Conservation (phyloP, 2,797 vertebrate species). For the Cirrhinus molitorella region DNA sequence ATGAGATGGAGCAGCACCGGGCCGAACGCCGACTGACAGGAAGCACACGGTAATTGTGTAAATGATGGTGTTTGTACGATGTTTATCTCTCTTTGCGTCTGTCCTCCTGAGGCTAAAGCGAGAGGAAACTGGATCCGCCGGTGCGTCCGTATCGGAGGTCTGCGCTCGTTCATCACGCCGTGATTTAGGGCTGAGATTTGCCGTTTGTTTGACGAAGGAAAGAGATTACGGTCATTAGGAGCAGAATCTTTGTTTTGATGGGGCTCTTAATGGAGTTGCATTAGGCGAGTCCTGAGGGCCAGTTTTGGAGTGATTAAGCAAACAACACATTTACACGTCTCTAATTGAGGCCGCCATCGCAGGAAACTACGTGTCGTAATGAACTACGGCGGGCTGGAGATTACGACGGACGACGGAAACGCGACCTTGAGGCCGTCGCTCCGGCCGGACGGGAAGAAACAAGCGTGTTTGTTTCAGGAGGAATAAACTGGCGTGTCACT, state of each 20-base stretch:
- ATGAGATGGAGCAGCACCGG: conserved; percentile 9
- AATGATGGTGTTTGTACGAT: conserved; percentile 78
- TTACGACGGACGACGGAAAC: conserved; percentile 49
- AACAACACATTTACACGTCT: conserved; percentile 83
- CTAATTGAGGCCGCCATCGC: conserved; percentile 80
- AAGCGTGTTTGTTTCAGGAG: conserved; percentile 47
- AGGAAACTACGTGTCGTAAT: conserved; percentile 75
- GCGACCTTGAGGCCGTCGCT: conserved; percentile 49
- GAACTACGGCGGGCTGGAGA: conserved; percentile 65
- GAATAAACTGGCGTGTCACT: conserved; percentile 58
- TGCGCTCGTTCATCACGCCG: conserved; percentile 76
- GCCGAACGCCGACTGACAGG: conserved; percentile 71
- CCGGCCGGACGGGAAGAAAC: conserved; percentile 24
- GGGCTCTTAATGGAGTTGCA: conserved; percentile 80
- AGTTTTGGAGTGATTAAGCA: conserved; percentile 82
- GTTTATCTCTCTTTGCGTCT: conserved; percentile 44
- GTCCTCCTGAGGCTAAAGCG: conserved; percentile 38
- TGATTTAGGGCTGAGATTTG: conserved; percentile 79
- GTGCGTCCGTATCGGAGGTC: conserved; percentile 65
- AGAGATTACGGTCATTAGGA: conserved; percentile 79
- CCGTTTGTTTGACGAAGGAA: conserved; percentile 72
- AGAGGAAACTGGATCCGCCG: conserved; percentile 13
- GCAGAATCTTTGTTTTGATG: conserved; percentile 81
- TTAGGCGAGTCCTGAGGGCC: conserved; percentile 78
- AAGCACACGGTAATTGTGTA: conserved; percentile 76